These are phyloP conservation scores for Belgica antarctica DNA, from an alignment of 2,888 invertebrate species.

Conservation along the genomic window DNA sequence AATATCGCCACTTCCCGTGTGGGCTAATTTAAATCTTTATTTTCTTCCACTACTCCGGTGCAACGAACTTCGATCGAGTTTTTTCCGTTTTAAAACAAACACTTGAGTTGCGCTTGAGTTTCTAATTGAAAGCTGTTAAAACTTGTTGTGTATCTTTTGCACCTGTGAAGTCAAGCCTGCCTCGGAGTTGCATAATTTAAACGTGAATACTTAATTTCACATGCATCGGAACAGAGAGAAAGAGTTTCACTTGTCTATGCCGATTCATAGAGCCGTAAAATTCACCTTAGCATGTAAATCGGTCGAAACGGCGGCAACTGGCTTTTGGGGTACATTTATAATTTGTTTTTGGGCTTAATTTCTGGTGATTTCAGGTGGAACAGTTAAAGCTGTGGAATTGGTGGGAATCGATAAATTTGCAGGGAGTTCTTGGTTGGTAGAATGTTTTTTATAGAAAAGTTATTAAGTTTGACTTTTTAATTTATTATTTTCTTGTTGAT, in stretches of 20 bases:
- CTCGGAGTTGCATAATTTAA: conserved; percentile 32
- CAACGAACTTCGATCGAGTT: conserved; percentile 13
- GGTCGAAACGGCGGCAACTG: not conserved
- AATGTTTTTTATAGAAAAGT: no score
- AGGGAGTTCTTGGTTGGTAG: no score
- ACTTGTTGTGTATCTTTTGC: conserved; percentile 12
- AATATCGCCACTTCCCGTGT: not conserved
- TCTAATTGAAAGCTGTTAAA: not conserved
- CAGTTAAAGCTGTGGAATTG: not conserved
- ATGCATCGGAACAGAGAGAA: not conserved
- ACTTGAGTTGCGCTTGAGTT: not conserved
- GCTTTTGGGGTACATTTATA: conserved; percentile 31
- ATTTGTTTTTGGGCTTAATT: not conserved
- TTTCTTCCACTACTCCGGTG: conserved; percentile 10
- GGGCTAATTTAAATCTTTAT: not conserved
- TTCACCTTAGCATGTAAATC: conserved; percentile 5
- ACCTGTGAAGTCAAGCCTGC: conserved; percentile 30
- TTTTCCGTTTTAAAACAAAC: not conserved
- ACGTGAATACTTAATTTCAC: conserved; percentile 30
- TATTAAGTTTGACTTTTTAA: no score
- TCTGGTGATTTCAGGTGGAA: conserved; percentile 39
- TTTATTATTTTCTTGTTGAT: no score
- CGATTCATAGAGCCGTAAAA: conserved; percentile 22
- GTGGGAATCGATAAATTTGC: conserved; percentile 38
- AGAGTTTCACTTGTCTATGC: conserved; percentile 31